These are phyloP conservation scores for Pygmarrhopalites habei DNA, from an alignment of 1,140 invertebrate species.

Conservation along the genomic window DNA sequence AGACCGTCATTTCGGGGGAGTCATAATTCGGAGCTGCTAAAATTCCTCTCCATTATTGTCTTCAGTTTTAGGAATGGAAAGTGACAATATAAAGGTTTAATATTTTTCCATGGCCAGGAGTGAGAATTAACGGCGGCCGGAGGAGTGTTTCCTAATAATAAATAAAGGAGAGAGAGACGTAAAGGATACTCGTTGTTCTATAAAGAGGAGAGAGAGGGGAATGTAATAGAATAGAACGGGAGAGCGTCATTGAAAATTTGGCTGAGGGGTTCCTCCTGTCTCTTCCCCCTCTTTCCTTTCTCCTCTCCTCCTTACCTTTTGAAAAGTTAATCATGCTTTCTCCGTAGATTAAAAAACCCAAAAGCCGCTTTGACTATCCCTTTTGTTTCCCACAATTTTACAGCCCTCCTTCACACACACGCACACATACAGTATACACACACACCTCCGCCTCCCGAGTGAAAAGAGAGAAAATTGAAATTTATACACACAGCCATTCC, in stretches of 20 bases:
- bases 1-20: too few species aligned
- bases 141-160: neutral
- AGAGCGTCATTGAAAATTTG: neutral
- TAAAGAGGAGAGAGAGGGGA: neutral
- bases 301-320: neutral
- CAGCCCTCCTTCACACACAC: neutral
- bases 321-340: slow-evolving; percentile 30
- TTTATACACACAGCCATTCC: neutral
- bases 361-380: slow-evolving; percentile 19
- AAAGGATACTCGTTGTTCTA: neutral
- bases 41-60: too few species aligned
- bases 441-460: neutral
- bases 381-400: slow-evolving; percentile 2
- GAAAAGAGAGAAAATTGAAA: slow-evolving; percentile 3
- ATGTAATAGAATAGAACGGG: too few species aligned
- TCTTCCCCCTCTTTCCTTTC: neutral
- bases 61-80: too few species aligned
- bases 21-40: too few species aligned
- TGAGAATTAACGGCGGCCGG: too few species aligned
- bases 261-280: neutral
- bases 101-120: neutral
- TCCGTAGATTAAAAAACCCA: slow-evolving; percentile 24
- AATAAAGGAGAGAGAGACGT: neutral
- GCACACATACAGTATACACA: too few species aligned
- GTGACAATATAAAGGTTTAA: neutral